A percentile compares a stretch with the other conserved stretches of the same genome.
Conservation (phyloP, 2,113 vertebrate genomes). For the Myiozetetes cayanensis region DNA sequence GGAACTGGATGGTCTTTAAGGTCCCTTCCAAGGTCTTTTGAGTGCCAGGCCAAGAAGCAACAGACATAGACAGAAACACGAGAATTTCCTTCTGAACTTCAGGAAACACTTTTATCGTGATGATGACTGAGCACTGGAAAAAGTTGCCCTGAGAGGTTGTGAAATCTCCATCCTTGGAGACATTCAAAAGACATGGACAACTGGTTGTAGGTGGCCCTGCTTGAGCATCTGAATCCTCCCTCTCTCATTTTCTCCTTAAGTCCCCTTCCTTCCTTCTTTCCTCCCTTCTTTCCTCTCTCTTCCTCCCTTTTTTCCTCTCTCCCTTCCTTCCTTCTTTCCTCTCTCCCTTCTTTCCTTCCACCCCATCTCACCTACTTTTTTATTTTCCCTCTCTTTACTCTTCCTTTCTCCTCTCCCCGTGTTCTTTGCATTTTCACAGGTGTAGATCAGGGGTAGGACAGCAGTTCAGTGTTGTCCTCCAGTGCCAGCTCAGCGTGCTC, state of each 20-base stretch:
- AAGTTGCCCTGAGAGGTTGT: background rate
- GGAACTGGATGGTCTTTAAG: background rate
- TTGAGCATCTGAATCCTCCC: background rate
- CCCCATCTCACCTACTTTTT: rapidly evolving
- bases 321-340: too few relatives aligned
- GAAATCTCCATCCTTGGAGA: background rate
- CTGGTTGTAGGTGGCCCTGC: rapidly evolving
- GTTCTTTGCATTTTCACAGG: background rate
- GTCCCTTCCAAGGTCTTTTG: background rate
- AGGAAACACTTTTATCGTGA: background rate
- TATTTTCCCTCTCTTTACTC: background rate
- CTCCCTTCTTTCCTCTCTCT: background rate
- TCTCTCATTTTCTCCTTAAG: background rate
- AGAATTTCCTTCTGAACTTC: background rate
- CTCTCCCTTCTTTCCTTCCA: rapidly evolving
- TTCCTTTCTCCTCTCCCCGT: rapidly evolving
- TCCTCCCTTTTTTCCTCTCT: too few relatives aligned
- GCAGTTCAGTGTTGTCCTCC: background rate
- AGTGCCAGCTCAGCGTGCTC: background rate
- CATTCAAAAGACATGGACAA: background rate
- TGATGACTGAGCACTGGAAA: background rate
- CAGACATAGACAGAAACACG: background rate
- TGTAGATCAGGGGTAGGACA: background rate
- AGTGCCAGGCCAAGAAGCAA: background rate
- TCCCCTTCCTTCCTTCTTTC: too few relatives aligned